Evolutionary conservation across 2,113 vertebrate genomes (phyloP), one percentile per base, ranked within the genome.

Genomic region (Symphodus melops): DNA sequence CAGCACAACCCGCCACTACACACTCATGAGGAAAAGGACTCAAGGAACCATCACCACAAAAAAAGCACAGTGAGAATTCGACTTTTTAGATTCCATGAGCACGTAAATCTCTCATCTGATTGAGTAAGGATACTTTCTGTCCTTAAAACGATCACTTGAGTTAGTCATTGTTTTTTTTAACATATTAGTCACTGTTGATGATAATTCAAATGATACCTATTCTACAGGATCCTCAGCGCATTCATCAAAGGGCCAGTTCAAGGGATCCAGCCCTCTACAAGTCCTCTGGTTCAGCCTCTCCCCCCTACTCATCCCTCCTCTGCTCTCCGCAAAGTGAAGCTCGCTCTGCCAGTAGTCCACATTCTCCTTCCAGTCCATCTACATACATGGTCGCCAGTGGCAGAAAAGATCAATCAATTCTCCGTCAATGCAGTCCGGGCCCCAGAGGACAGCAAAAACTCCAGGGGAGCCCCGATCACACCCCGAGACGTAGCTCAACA

Each of bases 11-110:
- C 39, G 33, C 72, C 51, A 0, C 74, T 61, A 10, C 46, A 77
- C 59, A 63, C 85, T 49, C 68, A 52, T 8, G 84, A 83, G 75
- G 87, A 86, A 16, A 91, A 89, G 66, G 91, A 88, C 54, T 83
- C 88, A 42, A 86, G 93, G 89, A 92, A 87, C 66, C 57, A 91
- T 79, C 91, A 92, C 62, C 87, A 90, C 57, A 94, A 92, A 82
- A 92, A 94, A 92, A 93, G 92, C 91, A 91, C 91, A 89, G 96
- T 96, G 60, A 93, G 93, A 61, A 39, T 36, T 2, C 8, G 17
- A 48, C n/a, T 28, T 23, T 17, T 13, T 20, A 21, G 28, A 33
- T 33, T 6, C 28, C 28, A 33, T 33, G 28, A 33, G 28, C 28
- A 33, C 1, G 6, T 33, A 33, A 33, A 33, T 33, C 28, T 33